phyloP scores from a whole-genome alignment of 2,113 vertebrate species.

The Halcyon malimbica region DNA sequence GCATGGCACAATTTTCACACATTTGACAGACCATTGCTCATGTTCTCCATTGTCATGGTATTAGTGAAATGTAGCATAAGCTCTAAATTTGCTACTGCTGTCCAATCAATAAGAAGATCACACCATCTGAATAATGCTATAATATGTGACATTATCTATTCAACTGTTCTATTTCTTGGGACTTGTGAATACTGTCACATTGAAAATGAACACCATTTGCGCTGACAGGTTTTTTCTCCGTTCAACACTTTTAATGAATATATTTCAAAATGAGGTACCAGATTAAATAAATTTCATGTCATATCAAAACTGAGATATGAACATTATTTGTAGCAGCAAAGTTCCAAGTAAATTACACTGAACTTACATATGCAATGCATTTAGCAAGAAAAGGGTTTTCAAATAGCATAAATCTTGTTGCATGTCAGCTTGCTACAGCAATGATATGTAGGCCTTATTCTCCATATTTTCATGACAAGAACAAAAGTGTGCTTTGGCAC shows the following conservation, averaged over 20 bases:
- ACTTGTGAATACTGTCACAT: slow-evolving; percentile 58
- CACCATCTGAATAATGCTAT: slow-evolving; percentile 13
- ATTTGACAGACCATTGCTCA: slow-evolving; percentile 68
- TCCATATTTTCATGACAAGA: slow-evolving; percentile 63
- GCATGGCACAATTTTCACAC: slow-evolving; percentile 62
- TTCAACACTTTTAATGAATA: slow-evolving; percentile 66
- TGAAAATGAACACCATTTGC: slow-evolving; percentile 64
- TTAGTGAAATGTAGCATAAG: slow-evolving; percentile 75
- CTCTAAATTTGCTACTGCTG: slow-evolving; percentile 54
- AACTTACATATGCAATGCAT: slow-evolving; percentile 45
- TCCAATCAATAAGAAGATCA: slow-evolving; percentile 56
- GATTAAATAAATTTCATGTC: slow-evolving; percentile 71
- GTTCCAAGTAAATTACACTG: slow-evolving; percentile 59
- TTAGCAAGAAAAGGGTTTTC: slow-evolving; percentile 58
- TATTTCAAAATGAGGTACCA: slow-evolving; percentile 59
- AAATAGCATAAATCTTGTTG: slow-evolving; percentile 58
- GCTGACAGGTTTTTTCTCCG: slow-evolving; percentile 32
- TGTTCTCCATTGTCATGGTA: slow-evolving; percentile 69
- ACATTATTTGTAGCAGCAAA: slow-evolving; percentile 57
- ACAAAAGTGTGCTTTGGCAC: slow-evolving; percentile 30
- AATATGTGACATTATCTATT: slow-evolving; percentile 57
- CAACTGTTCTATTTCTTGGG: slow-evolving; percentile 34
- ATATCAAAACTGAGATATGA: slow-evolving; percentile 66
- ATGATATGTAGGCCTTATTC: slow-evolving; percentile 39
- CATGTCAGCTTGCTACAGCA: slow-evolving; percentile 36